Evolutionary conservation across 2,797 vertebrate genomes (phyloP).

Genomic region (Acanthurus lineatus): DNA sequence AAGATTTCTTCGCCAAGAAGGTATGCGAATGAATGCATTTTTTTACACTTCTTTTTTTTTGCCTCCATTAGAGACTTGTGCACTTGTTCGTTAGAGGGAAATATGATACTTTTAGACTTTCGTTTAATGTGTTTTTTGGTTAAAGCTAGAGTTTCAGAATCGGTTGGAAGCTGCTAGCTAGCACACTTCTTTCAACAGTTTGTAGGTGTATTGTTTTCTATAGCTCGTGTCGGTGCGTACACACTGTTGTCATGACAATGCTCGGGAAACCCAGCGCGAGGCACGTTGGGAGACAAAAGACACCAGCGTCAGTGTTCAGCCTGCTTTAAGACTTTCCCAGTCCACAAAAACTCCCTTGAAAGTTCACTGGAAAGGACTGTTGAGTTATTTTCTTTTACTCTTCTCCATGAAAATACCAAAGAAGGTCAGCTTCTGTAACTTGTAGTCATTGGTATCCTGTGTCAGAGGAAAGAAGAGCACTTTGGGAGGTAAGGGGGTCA

Average conservation of each 20-base stretch:
- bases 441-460: constrained; percentile 9
- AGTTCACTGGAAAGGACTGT: background rate
- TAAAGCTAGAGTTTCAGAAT: constrained; percentile 7
- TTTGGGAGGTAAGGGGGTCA: constrained; percentile 49
- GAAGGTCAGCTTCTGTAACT: background rate
- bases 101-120: background rate
- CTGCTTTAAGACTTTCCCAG: constrained; percentile 1
- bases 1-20: constrained; percentile 62
- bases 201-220: constrained; percentile 70
- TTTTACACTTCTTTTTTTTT: constrained; percentile 17
- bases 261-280: constrained; percentile 79
- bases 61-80: constrained; percentile 25
- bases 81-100: constrained; percentile 49
- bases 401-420: background rate
- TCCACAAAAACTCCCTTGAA: background rate
- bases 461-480: constrained; percentile 49
- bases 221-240: constrained; percentile 67
- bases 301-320: constrained; percentile 49
- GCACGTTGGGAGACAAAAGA: constrained; percentile 79
- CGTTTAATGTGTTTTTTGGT: background rate
- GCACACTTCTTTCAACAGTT: constrained; percentile 40
- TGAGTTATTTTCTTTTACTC: background rate
- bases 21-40: constrained; percentile 67
- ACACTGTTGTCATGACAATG: constrained; percentile 87
- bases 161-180: constrained; percentile 17